A percentile compares a stretch with the other conserved stretches of the same genome.
These are phyloP conservation scores for Pristionchus japonicus DNA, from an alignment of 2,888 invertebrate species.

Conservation along the genomic window DNA sequence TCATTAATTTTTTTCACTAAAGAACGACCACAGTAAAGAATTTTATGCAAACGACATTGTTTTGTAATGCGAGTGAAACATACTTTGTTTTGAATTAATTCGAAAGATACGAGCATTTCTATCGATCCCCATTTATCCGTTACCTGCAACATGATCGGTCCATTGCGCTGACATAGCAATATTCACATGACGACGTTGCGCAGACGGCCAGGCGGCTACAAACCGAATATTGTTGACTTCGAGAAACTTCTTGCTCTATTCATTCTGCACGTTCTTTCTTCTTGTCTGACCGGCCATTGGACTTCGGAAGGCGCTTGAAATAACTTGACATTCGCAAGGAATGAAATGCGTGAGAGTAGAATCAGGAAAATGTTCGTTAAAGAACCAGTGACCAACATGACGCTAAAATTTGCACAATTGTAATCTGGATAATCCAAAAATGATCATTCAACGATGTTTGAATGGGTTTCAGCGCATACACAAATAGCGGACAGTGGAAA, in stretches of 20 bases:
- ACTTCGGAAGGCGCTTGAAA: neutral
- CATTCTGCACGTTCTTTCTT: neutral
- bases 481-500: too few species aligned
- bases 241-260: neutral
- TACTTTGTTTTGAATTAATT: neutral
- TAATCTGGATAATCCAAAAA: too few species aligned
- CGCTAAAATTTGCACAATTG: too few species aligned
- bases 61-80: neutral
- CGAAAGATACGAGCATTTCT: too few species aligned
- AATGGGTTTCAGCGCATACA: too few species aligned
- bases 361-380: neutral
- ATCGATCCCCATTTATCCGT: too few species aligned
- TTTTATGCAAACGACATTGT: neutral
- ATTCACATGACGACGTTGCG: neutral
- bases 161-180: neutral
- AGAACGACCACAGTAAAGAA: too few species aligned
- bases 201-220: neutral
- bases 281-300: neutral
- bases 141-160: neutral
- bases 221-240: neutral
- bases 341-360: neutral
- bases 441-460: too few species aligned
- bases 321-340: neutral
- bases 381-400: too few species aligned
- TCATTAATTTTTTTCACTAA: neutral